A percentile compares a stretch with the other conserved stretches of the same genome.
Evolutionary conservation across 2,888 invertebrate species (phyloP).

Genomic region (Sarcophaga caerulescens): DNA sequence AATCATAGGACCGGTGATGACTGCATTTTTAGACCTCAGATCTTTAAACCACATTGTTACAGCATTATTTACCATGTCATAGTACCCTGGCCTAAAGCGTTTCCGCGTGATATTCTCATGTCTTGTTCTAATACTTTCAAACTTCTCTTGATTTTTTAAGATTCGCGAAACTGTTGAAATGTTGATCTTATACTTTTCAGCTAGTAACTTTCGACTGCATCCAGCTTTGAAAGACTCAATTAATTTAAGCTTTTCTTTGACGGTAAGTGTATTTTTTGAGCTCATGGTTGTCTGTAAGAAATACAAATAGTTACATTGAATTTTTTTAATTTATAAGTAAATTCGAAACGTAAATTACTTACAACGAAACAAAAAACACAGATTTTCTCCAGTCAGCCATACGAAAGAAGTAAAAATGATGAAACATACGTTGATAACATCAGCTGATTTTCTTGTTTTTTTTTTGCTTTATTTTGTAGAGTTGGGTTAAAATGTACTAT

Average conservation of each 20-base stretch:
- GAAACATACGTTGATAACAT: background rate
- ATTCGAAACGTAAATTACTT: background rate
- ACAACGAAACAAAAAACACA: conserved; percentile 19
- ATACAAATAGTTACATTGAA: background rate
- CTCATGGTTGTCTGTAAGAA: conserved; percentile 33
- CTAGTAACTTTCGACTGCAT: conserved; percentile 29
- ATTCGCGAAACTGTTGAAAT: conserved; percentile 22
- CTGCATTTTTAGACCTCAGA: conserved; percentile 50
- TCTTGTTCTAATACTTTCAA: background rate
- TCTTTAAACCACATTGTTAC: conserved; percentile 49
- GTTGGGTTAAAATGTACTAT: background rate
- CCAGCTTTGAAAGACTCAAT: conserved; percentile 29
- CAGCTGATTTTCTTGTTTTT: conserved; percentile 1
- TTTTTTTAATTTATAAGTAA: conserved; percentile 9
- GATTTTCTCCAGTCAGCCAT: background rate
- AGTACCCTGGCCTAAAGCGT: conserved; percentile 38
- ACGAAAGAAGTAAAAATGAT: background rate
- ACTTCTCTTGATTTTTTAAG: background rate
- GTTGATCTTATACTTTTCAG: conserved; percentile 39
- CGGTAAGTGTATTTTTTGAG: conserved; percentile 7
- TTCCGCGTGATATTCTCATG: conserved; percentile 31
- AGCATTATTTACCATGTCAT: background rate
- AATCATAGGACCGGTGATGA: conserved; percentile 47
- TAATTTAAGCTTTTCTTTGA: conserved; percentile 19
- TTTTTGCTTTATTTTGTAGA: conserved; percentile 2